Percentiles rank a stretch among this genome's conserved stretches.
Conservation (phyloP, 1,140 invertebrate genomes). For the Neodiprion pinetum region DNA sequence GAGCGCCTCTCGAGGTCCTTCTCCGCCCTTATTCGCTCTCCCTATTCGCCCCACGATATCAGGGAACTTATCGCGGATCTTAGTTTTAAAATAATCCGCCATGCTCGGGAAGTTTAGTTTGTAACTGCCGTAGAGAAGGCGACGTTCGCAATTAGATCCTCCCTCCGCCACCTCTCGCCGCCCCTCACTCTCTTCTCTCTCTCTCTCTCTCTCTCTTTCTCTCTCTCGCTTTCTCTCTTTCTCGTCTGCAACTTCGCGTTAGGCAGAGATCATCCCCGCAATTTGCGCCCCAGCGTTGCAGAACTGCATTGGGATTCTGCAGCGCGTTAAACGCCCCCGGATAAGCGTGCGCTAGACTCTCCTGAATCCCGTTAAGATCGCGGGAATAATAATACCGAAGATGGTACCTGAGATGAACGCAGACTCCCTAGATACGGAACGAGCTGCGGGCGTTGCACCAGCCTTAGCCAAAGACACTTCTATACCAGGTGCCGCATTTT, state of each 20-base stretch:
- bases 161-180: background rate
- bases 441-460: too few species aligned
- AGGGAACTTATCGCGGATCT: conserved; percentile 37
- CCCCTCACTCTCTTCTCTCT: background rate
- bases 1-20: conserved; percentile 28
- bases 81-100: conserved; percentile 43
- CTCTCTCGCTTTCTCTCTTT: too few species aligned
- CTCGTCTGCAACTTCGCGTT: too few species aligned
- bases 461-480: too few species aligned
- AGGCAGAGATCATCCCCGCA: too few species aligned
- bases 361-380: conserved; percentile 1
- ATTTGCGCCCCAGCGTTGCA: too few species aligned
- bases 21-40: background rate
- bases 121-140: conserved; percentile 28
- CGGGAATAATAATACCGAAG: background rate
- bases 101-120: conserved; percentile 32
- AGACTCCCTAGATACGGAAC: too few species aligned
- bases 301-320: too few species aligned
- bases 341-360: background rate
- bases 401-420: background rate
- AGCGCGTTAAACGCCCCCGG: conserved; percentile 1
- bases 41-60: background rate
- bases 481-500: too few species aligned
- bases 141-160: conserved; percentile 37
- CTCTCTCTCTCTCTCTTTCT: background rate